phyloP scores from a whole-genome alignment of 2,888 invertebrate species.

The Trissoscelio sp. region DNA sequence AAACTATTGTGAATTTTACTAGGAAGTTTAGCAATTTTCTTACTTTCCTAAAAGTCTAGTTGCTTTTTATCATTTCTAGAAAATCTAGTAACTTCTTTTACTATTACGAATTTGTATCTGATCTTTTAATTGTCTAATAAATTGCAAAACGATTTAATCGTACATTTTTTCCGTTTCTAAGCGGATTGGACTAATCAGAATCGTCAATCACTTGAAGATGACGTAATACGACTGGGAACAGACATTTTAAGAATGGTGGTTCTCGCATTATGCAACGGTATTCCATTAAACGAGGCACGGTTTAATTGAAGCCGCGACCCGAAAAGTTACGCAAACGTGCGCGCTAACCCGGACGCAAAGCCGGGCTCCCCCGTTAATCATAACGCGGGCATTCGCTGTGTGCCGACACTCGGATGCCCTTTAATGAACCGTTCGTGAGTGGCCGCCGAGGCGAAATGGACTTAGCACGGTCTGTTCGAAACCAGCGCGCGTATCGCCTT shows the following conservation, averaged over 20 bases:
- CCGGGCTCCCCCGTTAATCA: slow-evolving; percentile 48
- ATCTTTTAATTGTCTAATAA: too few species aligned
- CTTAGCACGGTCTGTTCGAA: slow-evolving; percentile 32
- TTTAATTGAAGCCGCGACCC: slow-evolving; percentile 28
- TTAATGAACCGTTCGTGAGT: slow-evolving; percentile 52
- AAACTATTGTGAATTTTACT: too few species aligned
- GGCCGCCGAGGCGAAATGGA: slow-evolving; percentile 34
- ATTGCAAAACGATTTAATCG: too few species aligned
- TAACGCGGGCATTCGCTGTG: slow-evolving; percentile 21
- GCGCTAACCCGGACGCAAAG: slow-evolving; percentile 39
- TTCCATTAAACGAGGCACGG: slow-evolving; percentile 10
- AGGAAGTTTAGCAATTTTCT: too few species aligned
- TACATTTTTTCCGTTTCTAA: neutral
- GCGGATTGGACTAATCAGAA: neutral
- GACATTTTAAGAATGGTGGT: neutral
- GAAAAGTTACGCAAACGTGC: slow-evolving; percentile 55
- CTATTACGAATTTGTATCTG: too few species aligned
- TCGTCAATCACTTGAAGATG: neutral
- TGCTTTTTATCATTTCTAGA: too few species aligned
- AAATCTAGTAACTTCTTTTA: too few species aligned
- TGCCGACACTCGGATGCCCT: slow-evolving; percentile 42
- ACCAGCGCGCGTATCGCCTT: slow-evolving; percentile 29
- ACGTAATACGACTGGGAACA: neutral
- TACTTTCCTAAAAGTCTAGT: too few species aligned
- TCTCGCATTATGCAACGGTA: slow-evolving; percentile 19